Conservation (phyloP, 2,797 vertebrate genomes). For the Peromyscus nudipes region DNA sequence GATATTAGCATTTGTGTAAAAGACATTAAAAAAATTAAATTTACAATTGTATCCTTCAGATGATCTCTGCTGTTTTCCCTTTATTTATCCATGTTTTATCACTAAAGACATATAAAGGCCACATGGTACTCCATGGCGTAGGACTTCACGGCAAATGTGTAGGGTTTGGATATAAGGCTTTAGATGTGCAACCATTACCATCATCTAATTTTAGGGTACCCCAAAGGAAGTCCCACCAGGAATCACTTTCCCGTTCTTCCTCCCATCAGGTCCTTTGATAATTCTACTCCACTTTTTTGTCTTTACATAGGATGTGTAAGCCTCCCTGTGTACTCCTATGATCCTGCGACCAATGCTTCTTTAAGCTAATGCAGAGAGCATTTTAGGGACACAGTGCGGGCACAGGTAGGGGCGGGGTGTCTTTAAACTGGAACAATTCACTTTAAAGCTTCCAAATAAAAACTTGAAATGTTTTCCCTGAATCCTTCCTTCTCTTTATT, state of each 20-base stretch:
- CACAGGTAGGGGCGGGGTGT: background rate
- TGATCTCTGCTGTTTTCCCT: background rate
- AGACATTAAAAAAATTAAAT: background rate
- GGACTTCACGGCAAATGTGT: background rate
- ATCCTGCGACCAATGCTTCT: too few relatives aligned
- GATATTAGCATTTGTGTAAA: background rate
- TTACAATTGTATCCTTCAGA: background rate
- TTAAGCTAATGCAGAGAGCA: background rate
- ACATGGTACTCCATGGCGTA: background rate
- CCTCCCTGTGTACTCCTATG: background rate
- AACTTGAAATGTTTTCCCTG: background rate
- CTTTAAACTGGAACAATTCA: constrained; percentile 19
- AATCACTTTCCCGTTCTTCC: background rate
- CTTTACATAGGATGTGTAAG: constrained; percentile 1
- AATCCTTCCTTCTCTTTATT: constrained; percentile 44
- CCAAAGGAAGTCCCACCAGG: background rate
- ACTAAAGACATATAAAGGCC: background rate
- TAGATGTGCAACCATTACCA: background rate
- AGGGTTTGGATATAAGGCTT: background rate
- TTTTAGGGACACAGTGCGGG: background rate
- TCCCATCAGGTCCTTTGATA: background rate
- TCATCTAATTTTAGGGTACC: background rate
- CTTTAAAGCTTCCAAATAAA: constrained; percentile 51
- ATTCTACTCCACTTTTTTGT: background rate
- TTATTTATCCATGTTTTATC: constrained; percentile 36